phyloP scores from a whole-genome alignment of 1,140 invertebrate genomes.

The Drosophila kepulauana region DNA sequence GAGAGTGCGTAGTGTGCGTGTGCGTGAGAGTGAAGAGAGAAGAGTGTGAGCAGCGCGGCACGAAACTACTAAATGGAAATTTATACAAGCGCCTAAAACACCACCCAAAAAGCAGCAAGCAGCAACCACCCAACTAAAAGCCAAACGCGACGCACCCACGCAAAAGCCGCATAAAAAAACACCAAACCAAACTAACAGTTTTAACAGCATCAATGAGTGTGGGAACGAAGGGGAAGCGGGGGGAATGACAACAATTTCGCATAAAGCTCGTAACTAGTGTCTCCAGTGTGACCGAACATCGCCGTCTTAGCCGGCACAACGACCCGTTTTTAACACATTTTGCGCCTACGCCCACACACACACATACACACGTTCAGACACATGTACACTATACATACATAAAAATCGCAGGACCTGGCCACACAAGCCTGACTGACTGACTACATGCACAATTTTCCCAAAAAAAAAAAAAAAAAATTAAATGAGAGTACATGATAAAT shows the following conservation, averaged over 20 bases:
- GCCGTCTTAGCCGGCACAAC: slow-evolving; percentile 33
- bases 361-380: slow-evolving; percentile 42
- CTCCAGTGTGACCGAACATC: slow-evolving; percentile 25
- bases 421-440: slow-evolving; percentile 8
- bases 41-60: slow-evolving; percentile 45
- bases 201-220: slow-evolving; percentile 36
- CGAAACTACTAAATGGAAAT: slow-evolving; percentile 77
- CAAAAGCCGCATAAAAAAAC: slow-evolving; percentile 38
- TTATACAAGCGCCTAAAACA: slow-evolving; percentile 62
- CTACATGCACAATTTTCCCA: slow-evolving; percentile 33
- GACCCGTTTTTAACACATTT: slow-evolving; percentile 50
- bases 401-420: slow-evolving; percentile 44
- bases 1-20: slow-evolving; percentile 62
- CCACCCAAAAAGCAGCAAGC: slow-evolving; percentile 25
- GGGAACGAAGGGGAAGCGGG: not conserved
- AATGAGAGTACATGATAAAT: slow-evolving; percentile 33
- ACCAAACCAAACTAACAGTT: slow-evolving; percentile 18
- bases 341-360: slow-evolving; percentile 74
- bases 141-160: slow-evolving; percentile 61
- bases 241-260: slow-evolving; percentile 7
- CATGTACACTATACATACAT: slow-evolving; percentile 15
- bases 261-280: not conserved
- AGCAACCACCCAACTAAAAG: slow-evolving; percentile 53
- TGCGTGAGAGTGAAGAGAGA: slow-evolving; percentile 49
- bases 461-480: slow-evolving; percentile 19